phyloP scores from a whole-genome alignment of 2,797 vertebrate genomes.

The Tachyglossus aculeatus region DNA sequence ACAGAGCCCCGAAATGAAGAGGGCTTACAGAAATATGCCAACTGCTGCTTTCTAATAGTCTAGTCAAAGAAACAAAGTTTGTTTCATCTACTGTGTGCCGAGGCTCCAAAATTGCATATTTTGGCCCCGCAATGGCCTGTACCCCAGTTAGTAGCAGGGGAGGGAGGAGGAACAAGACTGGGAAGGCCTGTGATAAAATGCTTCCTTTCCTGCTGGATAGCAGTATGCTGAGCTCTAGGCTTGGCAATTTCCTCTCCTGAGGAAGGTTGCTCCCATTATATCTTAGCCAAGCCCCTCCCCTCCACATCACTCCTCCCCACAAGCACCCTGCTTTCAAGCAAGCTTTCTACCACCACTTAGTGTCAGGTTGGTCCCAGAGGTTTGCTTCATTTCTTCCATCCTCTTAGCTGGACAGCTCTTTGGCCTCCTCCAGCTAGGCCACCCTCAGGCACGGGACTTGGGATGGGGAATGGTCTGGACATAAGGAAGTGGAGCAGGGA shows the following conservation, averaged over 20 bases:
- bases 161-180: too few species aligned
- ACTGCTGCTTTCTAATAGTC: constrained; percentile 52
- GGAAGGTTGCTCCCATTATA: neutral
- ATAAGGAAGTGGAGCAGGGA: too few species aligned
- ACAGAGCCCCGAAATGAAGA: constrained; percentile 31
- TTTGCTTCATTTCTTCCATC: constrained; percentile 40
- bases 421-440: constrained; percentile 26
- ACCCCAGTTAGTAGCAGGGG: constrained; percentile 18
- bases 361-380: neutral
- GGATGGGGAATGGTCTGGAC: too few species aligned
- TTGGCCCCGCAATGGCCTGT: constrained; percentile 31
- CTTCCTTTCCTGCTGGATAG: too few species aligned
- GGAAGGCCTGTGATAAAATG: neutral
- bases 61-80: constrained; percentile 50
- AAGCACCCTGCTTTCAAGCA: neutral
- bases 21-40: constrained; percentile 42
- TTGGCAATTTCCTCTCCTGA: neutral
- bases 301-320: too few species aligned
- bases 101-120: constrained; percentile 44
- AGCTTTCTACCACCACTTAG: constrained; percentile 7
- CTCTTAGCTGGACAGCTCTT: constrained; percentile 49
- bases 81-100: constrained; percentile 35
- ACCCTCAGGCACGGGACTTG: constrained; percentile 46
- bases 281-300: neutral
- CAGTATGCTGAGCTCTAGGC: too few species aligned